Conservation (phyloP, 1,140 invertebrate genomes). For the Drosophila hydei region DNA sequence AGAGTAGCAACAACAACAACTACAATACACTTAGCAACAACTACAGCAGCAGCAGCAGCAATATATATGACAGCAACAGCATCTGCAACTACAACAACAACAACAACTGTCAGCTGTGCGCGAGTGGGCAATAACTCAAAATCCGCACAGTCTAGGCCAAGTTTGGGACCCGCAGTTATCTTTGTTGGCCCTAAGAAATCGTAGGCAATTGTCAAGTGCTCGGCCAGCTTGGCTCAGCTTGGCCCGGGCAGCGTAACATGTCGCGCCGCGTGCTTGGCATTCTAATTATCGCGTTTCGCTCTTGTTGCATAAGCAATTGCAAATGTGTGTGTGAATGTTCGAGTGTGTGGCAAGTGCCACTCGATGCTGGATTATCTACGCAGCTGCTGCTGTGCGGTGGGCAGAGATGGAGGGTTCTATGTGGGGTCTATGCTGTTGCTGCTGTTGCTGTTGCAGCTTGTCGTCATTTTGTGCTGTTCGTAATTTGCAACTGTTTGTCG, state of each 20-base stretch:
- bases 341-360: conserved; percentile 47
- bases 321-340: conserved; percentile 5
- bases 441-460: conserved; percentile 36
- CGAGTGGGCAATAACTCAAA: conserved; percentile 69
- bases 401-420: conserved; percentile 1
- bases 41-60: neutral
- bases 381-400: conserved; percentile 51
- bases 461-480: conserved; percentile 52
- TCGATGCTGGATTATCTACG: conserved; percentile 68
- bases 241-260: conserved; percentile 26
- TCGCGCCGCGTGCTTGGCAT: conserved; percentile 64
- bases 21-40: neutral
- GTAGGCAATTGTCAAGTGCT: conserved; percentile 41
- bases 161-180: conserved; percentile 29
- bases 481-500: conserved; percentile 78
- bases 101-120: conserved; percentile 59
- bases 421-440: conserved; percentile 7
- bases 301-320: conserved; percentile 40
- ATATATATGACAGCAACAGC: neutral
- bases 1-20: conserved; percentile 2
- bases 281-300: conserved; percentile 71
- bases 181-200: conserved; percentile 12
- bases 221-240: neutral
- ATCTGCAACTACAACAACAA: conserved; percentile 26
- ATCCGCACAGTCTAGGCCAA: conserved; percentile 33